Conservation (phyloP, 2,888 invertebrate species). For the Pasiphila rectangulata region DNA sequence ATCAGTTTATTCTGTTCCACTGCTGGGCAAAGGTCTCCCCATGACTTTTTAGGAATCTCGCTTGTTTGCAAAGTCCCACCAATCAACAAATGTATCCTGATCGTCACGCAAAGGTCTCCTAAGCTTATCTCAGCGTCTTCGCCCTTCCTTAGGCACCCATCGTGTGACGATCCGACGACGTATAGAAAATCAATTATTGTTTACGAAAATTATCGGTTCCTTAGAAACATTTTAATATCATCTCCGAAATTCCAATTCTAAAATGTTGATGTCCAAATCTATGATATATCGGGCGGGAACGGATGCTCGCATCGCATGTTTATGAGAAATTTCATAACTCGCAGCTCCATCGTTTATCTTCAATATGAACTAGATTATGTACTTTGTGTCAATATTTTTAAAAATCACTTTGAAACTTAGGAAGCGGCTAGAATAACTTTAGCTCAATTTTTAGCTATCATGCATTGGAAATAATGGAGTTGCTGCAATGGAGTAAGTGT, state of each 20-base stretch:
- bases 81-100: too few species aligned
- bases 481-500: neutral
- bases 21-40: too few species aligned
- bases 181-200: too few species aligned
- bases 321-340: constrained; percentile 77
- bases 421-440: constrained; percentile 1
- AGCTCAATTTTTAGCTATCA: neutral
- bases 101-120: too few species aligned
- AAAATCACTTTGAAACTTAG: constrained; percentile 15
- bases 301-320: constrained; percentile 57
- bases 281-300: constrained; percentile 67
- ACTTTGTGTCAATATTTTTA: constrained; percentile 1
- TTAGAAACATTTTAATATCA: constrained; percentile 24
- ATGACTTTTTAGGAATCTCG: too few species aligned
- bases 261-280: constrained; percentile 69
- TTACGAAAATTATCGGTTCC: neutral
- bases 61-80: too few species aligned
- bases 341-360: constrained; percentile 70
- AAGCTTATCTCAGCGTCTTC: too few species aligned
- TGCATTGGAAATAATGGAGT: neutral
- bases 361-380: constrained; percentile 22
- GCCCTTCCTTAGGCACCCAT: too few species aligned
- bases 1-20: too few species aligned
- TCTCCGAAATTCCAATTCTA: constrained; percentile 70
- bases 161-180: too few species aligned